These are phyloP conservation scores for Setipinna tenuifilis DNA, from an alignment of 2,797 vertebrate species.

Conservation along the genomic window DNA sequence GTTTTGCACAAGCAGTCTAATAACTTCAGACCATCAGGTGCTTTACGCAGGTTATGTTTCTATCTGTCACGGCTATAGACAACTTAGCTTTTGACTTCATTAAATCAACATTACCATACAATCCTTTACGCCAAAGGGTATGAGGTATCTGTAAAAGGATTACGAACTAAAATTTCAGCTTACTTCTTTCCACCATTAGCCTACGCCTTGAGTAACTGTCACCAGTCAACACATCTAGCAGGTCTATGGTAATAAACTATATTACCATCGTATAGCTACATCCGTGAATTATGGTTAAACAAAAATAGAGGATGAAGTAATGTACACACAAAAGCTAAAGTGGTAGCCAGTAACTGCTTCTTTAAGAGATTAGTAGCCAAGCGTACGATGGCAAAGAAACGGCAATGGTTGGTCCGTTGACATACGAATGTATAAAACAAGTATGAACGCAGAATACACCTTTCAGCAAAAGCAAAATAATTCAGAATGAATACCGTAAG, in stretches of 20 bases:
- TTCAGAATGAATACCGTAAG: conserved; percentile 49
- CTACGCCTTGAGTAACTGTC: background rate
- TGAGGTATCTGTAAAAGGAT: background rate
- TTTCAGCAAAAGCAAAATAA: conserved; percentile 24
- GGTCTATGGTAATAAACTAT: background rate
- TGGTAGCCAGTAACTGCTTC: conserved; percentile 35
- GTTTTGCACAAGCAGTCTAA: background rate
- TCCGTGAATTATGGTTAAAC: background rate
- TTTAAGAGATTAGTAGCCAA: conserved; percentile 52
- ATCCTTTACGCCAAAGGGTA: background rate
- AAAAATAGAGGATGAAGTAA: conserved; percentile 26
- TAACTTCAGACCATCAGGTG: background rate
- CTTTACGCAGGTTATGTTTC: background rate
- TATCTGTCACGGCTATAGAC: background rate
- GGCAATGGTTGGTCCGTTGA: conserved; percentile 27
- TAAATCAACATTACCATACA: background rate
- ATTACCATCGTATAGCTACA: background rate
- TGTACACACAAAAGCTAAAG: background rate
- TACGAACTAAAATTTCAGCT: background rate
- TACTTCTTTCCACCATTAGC: background rate
- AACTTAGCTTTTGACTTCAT: background rate
- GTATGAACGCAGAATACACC: conserved; percentile 1
- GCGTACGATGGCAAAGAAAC: conserved; percentile 50
- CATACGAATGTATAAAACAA: conserved; percentile 34
- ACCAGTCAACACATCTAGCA: background rate